Percentiles rank a stretch among this genome's conserved stretches.
Evolutionary conservation across 2,888 invertebrate species (phyloP).

Genomic region (Melieria crassipennis): DNA sequence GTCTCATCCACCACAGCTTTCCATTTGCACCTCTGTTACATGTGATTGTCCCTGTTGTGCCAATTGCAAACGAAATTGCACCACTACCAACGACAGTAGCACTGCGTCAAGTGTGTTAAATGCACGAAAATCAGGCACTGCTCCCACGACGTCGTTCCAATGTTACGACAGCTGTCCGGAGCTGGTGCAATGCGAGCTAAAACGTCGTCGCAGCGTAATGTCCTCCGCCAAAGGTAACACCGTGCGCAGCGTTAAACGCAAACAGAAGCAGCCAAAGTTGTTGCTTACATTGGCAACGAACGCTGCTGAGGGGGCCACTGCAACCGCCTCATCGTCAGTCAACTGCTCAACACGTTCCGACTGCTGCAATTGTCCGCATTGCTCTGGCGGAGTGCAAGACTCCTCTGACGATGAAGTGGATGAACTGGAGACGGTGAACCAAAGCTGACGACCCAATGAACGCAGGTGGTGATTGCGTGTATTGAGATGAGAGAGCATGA

Average conservation of each 20-base stretch:
- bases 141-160: conserved; percentile 28
- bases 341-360: conserved; percentile 32
- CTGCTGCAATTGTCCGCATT: conserved; percentile 44
- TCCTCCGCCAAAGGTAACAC: conserved; percentile 41
- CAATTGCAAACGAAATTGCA: conserved; percentile 44
- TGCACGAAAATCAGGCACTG: conserved; percentile 13
- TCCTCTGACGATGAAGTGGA: conserved; percentile 29
- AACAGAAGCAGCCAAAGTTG: conserved; percentile 48
- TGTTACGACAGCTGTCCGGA: conserved; percentile 33
- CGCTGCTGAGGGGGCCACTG: conserved; percentile 32
- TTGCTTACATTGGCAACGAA: conserved; percentile 51
- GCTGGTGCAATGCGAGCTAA: conserved; percentile 28
- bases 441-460: conserved; percentile 53
- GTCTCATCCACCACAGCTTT: conserved; percentile 25
- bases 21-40: conserved; percentile 44
- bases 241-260: conserved; percentile 56
- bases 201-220: conserved; percentile 49
- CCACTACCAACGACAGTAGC: background rate
- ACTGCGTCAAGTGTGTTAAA: background rate
- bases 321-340: conserved; percentile 18
- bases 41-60: conserved; percentile 58
- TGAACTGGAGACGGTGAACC: conserved; percentile 32
- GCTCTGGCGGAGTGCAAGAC: conserved; percentile 38
- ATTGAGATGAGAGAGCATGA: too few species aligned
- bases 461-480: conserved; percentile 49